Evolutionary conservation across 2,797 vertebrate genomes (phyloP).

Genomic region (Hemitrygon akajei): DNA sequence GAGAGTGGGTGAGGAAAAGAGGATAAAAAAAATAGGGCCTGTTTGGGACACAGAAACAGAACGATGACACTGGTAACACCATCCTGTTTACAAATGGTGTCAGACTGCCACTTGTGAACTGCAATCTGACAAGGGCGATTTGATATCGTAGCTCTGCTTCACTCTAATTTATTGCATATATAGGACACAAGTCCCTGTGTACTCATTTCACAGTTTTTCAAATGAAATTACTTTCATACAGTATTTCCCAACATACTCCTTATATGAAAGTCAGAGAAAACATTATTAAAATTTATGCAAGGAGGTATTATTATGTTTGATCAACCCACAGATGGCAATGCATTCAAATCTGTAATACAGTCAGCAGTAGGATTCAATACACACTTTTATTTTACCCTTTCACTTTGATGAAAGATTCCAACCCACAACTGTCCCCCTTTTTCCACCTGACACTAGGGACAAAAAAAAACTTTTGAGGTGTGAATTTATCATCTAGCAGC

Average conservation of each 20-base stretch:
- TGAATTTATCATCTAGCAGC: constrained; percentile 15
- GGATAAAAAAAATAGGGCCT: not conserved
- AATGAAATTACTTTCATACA: constrained; percentile 36
- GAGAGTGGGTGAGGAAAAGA: not conserved
- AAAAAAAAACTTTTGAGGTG: constrained; percentile 46
- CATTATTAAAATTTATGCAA: constrained; percentile 37
- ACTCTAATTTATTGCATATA: constrained; percentile 37
- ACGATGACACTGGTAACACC: constrained; percentile 1
- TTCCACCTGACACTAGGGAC: constrained; percentile 42
- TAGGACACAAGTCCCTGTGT: constrained; percentile 34
- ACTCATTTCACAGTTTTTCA: constrained; percentile 36
- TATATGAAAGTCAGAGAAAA: constrained; percentile 37
- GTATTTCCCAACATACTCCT: constrained; percentile 36
- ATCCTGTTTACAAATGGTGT: not conserved
- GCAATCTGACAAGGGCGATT: constrained; percentile 30
- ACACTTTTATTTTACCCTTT: constrained; percentile 13
- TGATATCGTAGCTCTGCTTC: constrained; percentile 34
- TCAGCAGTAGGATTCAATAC: constrained; percentile 24
- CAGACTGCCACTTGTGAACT: constrained; percentile 34
- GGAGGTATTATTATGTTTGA: constrained; percentile 37
- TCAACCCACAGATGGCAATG: constrained; percentile 35
- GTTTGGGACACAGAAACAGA: not conserved
- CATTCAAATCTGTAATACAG: constrained; percentile 32
- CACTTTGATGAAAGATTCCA: not conserved
- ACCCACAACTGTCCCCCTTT: not conserved